Evolutionary conservation across 2,888 invertebrate genomes (phyloP), one percentile per base, ranked within the genome.

Genomic region (Drosophila nigricruria): DNA sequence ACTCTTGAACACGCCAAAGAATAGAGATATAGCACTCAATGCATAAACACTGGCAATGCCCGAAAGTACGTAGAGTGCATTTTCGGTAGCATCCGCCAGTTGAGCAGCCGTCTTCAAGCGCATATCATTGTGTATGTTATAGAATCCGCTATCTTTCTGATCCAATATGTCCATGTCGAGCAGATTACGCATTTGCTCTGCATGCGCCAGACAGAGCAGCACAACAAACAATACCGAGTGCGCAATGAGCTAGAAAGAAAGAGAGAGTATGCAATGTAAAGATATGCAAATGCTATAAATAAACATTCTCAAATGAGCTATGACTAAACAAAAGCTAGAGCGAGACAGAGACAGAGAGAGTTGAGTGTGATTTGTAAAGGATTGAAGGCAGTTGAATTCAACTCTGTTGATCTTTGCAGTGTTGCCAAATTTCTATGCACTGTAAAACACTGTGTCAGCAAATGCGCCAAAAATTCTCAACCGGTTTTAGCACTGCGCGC

Each of bases 171-270:
- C 93, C 76, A 91, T 70, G 16, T 90, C 90, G 6, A 93, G 80
- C 73, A 93, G 89, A 14, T 90, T 87, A 57, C 91, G 91, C 89
- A 92, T 92, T 86, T 93, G 91, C 64, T 93, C 93, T 32, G 92
- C 92, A 78, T 93, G 93, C 1, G 92, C 91, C 57, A 93, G 73
- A 12, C 92, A 92, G 64, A 93, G 74, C 5, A 93, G 71, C 53
- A 92, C 91, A 54, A 93, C 77, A 68, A 93, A 93, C 27, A 93
- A 79, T 30, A 92, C 67, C 18, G 92, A 85, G 65, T 92, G 92
- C 8, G 93, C 91, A 64, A 93, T 85, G n/a, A 93, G 79, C 93
- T 93, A 67, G 4, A 67, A 77, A 38, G 25, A 50, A n/a, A 12
- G 18, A 12, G 54, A 16, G 27, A 40, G 14, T 12, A 14, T 1